Base-by-base conservation (phyloP, 2,113 vertebrate species). In the Psilopogon haemacephalus region DNA sequence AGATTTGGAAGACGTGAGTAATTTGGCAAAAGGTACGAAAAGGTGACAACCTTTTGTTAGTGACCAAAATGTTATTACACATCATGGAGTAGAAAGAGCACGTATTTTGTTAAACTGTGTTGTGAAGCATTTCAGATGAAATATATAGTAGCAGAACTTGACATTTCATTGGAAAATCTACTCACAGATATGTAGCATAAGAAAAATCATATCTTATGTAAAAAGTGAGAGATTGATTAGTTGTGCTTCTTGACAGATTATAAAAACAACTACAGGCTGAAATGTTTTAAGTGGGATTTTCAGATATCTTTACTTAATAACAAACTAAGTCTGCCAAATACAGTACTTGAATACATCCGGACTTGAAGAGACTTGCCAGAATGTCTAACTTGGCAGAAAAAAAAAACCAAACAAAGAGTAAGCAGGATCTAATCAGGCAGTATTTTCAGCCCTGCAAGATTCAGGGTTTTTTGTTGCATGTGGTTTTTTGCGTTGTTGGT, bases 361-460 rank as follows among this genome's bases (percentile, higher is more conserved):
- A 96, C 95, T 77, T 86, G 84, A 91, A 91, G 91, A 96, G 95
- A 93, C 95, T 92, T 97, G 96, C 96, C 97, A 97, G 91, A 96
- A 96, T 74, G 72, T 96, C 88, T 96, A 95, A 97, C 93, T 96
- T 96, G 91, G 89, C 94, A 95, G 76, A 69, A 89, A 89, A 94
- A 94, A 60, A n/a, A n/a, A n/a, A n/a, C n/a, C n/a, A n/a, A n/a
- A n/a, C n/a, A n/a, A n/a, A n/a, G n/a, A 86, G 91, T 93, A 97
- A 95, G 94, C 70, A 87, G 50, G 27, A 65, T 87, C 71, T 91
- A 77, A 77, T 68, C 65, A 94, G 52, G 70, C 15, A 21, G 77
- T 63, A 92, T 95, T 96, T 95, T 97, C 93, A 89, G 40, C 70
- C 90, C 30, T 46, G 10, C 5, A 30, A 67, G 37, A 91, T 28